These are phyloP conservation scores for Diogma glabrata DNA, from an alignment of 2,888 invertebrate species.

Conservation along the genomic window DNA sequence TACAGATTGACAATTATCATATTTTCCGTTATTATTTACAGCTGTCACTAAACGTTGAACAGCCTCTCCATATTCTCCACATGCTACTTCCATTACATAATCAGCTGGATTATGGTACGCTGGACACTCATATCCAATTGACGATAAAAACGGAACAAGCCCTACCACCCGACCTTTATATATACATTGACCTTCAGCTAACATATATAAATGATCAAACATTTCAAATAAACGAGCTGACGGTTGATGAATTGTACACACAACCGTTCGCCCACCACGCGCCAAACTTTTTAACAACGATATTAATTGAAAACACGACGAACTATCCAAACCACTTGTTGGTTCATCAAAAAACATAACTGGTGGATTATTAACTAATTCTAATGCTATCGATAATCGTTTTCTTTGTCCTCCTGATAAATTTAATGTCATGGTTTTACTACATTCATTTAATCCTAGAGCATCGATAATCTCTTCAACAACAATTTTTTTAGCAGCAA, in stretches of 20 bases:
- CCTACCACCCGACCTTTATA: slow-evolving; percentile 77
- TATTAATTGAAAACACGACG: slow-evolving; percentile 88
- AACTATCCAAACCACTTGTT: slow-evolving; percentile 85
- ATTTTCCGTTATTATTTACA: slow-evolving; percentile 68
- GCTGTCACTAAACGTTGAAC: slow-evolving; percentile 74
- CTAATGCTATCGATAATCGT: slow-evolving; percentile 79
- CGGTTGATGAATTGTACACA: slow-evolving; percentile 95
- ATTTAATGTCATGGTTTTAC: slow-evolving; percentile 65
- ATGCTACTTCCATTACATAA: slow-evolving; percentile 93
- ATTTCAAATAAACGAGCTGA: slow-evolving; percentile 91
- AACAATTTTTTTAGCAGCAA: slow-evolving; percentile 61
- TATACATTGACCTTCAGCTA: slow-evolving; percentile 88
- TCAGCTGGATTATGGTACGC: slow-evolving; percentile 96
- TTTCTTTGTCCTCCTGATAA: slow-evolving; percentile 88
- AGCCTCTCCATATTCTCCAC: slow-evolving; percentile 88
- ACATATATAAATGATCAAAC: slow-evolving; percentile 85
- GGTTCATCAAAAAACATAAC: slow-evolving; percentile 98
- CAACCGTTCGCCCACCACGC: slow-evolving; percentile 78
- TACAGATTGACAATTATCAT: slow-evolving; percentile 43
- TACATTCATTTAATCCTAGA: slow-evolving; percentile 66
- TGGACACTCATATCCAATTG: slow-evolving; percentile 79
- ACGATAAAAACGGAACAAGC: slow-evolving; percentile 77
- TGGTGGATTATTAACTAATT: slow-evolving; percentile 91
- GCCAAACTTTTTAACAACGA: slow-evolving; percentile 79
- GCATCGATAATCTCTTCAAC: slow-evolving; percentile 80